These are phyloP conservation scores for Cricetomys ansorgei DNA, from an alignment of 2,113 vertebrate species.

Conservation along the genomic window DNA sequence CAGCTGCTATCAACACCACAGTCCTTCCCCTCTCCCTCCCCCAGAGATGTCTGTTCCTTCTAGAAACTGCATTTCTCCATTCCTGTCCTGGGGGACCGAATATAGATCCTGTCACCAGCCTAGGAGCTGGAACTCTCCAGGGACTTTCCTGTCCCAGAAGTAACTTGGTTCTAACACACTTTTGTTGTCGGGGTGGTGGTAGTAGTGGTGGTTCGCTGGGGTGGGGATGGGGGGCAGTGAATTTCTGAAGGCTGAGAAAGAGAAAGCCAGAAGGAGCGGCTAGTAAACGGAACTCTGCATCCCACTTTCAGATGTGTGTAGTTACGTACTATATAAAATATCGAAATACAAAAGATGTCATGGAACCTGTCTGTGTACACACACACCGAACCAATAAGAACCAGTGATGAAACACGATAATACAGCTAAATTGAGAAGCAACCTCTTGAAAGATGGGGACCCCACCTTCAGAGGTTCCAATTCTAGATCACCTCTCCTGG, in stretches of 20 bases:
- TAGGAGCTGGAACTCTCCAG: not conserved
- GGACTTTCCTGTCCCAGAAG: not conserved
- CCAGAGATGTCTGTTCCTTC: not conserved
- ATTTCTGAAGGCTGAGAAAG: not conserved
- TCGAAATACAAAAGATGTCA: not conserved
- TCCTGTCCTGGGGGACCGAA: not conserved
- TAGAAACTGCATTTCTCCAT: not conserved
- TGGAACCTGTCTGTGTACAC: not conserved
- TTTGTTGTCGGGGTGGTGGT: no score
- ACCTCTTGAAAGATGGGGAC: not conserved
- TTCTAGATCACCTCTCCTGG: not conserved
- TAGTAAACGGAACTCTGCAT: not conserved
- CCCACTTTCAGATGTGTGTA: not conserved
- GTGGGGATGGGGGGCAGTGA: not conserved
- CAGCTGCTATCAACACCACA: not conserved
- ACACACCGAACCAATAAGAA: not conserved
- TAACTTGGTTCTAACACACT: not conserved
- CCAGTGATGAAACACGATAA: not conserved
- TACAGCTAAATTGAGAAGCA: not conserved
- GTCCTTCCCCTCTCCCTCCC: not conserved
- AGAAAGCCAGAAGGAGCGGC: not conserved
- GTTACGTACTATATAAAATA: not conserved
- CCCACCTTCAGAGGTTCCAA: not conserved
- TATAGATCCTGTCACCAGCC: not conserved
- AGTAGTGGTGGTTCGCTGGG: no score